phyloP scores from a whole-genome alignment of 92 coral and sea anemone species.

The Phenganax marumi region DNA sequence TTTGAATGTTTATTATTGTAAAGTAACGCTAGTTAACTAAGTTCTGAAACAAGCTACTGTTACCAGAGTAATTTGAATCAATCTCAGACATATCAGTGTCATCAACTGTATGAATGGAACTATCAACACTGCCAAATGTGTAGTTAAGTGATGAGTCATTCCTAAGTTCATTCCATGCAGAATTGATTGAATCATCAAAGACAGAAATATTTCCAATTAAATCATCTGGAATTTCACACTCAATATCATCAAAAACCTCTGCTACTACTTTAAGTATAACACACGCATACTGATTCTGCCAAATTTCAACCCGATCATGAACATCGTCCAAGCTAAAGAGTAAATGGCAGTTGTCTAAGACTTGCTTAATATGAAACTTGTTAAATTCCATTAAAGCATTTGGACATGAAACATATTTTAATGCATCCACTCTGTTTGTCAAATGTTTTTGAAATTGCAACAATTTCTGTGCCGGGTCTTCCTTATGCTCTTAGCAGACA shows the following conservation, averaged over 20 bases:
- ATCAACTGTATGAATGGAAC: too few species aligned
- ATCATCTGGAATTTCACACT: too few species aligned
- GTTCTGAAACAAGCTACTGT: too few species aligned
- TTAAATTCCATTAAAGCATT: constrained; percentile 60
- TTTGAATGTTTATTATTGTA: too few species aligned
- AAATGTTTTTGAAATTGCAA: constrained; percentile 5
- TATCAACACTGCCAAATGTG: too few species aligned
- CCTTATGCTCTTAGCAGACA: not conserved
- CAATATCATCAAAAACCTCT: constrained; percentile 39
- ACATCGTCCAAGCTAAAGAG: constrained; percentile 55
- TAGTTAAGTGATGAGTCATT: too few species aligned
- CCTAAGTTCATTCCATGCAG: too few species aligned
- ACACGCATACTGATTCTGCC: constrained; percentile 56
- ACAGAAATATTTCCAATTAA: too few species aligned
- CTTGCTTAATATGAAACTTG: constrained; percentile 63
- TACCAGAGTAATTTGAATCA: too few species aligned
- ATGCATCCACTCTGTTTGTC: not conserved
- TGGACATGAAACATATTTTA: constrained; percentile 59
- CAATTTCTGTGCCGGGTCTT: not conserved
- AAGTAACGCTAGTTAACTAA: too few species aligned
- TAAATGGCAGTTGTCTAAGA: constrained; percentile 29
- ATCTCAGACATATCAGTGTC: too few species aligned
- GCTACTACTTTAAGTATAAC: constrained; percentile 5
- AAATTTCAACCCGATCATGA: constrained; percentile 51
- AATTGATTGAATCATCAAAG: too few species aligned